These are phyloP conservation scores for Gastrophryne carolinensis DNA, from an alignment of 2,797 vertebrate genomes.

Conservation along the genomic window DNA sequence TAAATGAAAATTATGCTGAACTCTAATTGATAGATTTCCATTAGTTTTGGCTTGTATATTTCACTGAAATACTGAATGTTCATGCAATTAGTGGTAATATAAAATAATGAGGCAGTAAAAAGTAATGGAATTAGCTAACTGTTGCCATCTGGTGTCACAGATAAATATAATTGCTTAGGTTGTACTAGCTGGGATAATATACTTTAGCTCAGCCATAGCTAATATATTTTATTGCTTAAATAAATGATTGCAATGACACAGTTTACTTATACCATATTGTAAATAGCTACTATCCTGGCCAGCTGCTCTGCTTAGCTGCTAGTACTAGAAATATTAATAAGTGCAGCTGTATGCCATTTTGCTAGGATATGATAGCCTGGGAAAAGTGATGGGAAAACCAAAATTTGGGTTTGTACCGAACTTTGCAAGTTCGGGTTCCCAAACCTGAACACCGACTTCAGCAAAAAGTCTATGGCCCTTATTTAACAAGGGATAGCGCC, in stretches of 20 bases:
- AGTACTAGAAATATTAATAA: neutral
- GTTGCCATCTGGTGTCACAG: neutral
- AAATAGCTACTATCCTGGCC: neutral
- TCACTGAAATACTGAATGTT: neutral
- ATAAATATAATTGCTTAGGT: neutral
- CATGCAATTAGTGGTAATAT: neutral
- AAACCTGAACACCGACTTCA: too few relatives aligned
- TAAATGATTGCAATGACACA: neutral
- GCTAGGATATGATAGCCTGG: too few relatives aligned
- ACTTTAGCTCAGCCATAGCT: neutral
- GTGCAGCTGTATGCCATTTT: neutral
- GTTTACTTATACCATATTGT: neutral
- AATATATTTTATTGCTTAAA: neutral
- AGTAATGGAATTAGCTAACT: neutral
- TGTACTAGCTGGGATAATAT: neutral
- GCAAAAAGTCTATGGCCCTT: too few relatives aligned
- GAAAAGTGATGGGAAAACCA: too few relatives aligned
- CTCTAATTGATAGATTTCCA: neutral
- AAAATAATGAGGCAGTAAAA: neutral
- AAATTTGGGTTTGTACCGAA: too few relatives aligned
- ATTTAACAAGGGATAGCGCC: too few relatives aligned
- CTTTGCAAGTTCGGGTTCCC: too few relatives aligned
- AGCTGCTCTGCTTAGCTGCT: neutral
- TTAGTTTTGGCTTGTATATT: neutral
- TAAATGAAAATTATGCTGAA: neutral